phyloP scores from a whole-genome alignment of 2,113 vertebrate genomes.

The Salvelinus fontinalis region DNA sequence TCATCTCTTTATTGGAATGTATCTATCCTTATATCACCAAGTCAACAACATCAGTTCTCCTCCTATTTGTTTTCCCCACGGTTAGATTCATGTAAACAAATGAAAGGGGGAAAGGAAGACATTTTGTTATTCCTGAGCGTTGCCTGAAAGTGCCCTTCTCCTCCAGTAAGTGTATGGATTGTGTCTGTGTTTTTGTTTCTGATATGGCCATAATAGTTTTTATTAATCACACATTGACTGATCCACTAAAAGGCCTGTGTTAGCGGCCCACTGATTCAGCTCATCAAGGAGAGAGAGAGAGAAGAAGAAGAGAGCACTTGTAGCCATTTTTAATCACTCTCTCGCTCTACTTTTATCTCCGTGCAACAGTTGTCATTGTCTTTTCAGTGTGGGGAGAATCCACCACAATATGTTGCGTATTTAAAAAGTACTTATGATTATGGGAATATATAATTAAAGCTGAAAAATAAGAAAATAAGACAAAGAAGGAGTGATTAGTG shows the following conservation, averaged over 20 bases:
- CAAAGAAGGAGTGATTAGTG: too few species aligned
- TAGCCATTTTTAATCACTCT: constrained; percentile 40
- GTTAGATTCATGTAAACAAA: neutral
- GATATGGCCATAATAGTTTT: constrained; percentile 56
- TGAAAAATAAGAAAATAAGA: neutral
- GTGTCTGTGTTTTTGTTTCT: constrained; percentile 39
- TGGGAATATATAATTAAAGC: neutral
- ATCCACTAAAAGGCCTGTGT: constrained; percentile 57
- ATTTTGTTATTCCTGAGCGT: neutral
- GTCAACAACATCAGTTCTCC: neutral
- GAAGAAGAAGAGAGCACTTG: constrained; percentile 6
- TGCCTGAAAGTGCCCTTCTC: neutral
- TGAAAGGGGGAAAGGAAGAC: neutral
- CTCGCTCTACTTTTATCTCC: constrained; percentile 35
- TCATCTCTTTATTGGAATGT: neutral
- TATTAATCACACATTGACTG: constrained; percentile 70
- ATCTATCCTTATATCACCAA: neutral
- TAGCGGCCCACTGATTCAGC: constrained; percentile 63
- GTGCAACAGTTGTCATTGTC: constrained; percentile 41
- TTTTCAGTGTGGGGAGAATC: neutral
- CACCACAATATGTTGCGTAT: neutral
- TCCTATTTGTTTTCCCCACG: neutral
- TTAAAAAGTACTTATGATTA: constrained; percentile 1
- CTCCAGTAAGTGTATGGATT: constrained; percentile 34
- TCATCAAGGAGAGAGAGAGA: constrained; percentile 47